A percentile compares a stretch with the other conserved stretches of the same genome.
Conservation (phyloP, 1,140 invertebrate genomes). For the Hormaphis cornu region DNA sequence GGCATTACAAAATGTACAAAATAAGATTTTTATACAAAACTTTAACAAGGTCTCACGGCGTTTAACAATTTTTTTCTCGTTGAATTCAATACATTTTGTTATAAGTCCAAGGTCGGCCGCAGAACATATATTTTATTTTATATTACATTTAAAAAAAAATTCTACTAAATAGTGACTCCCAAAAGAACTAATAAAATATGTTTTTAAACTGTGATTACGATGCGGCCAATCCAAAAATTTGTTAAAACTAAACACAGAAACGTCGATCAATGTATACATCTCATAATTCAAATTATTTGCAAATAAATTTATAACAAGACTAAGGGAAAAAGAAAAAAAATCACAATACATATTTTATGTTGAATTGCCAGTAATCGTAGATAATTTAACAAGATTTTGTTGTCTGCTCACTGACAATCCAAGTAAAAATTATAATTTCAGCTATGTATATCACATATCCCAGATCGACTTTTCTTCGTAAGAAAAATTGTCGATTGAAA, state of each 20-base stretch:
- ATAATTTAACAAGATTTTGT: not conserved
- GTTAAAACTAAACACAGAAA: constrained; percentile 30
- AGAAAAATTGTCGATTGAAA: not conserved
- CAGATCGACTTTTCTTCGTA: not conserved
- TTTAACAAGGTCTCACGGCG: constrained; percentile 28
- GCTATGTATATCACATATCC: not conserved
- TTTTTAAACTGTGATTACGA: not conserved
- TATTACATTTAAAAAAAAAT: constrained; percentile 12
- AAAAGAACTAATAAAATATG: constrained; percentile 19
- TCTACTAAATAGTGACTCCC: constrained; percentile 1
- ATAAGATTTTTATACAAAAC: constrained; percentile 31
- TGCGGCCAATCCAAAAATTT: constrained; percentile 27
- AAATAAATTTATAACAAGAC: constrained; percentile 25
- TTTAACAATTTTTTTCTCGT: constrained; percentile 26
- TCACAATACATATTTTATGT: constrained; percentile 22
- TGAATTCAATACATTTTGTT: constrained; percentile 24
- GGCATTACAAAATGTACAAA: constrained; percentile 32
- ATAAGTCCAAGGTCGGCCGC: constrained; percentile 10
- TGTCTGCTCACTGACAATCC: not conserved
- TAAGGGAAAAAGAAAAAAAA: constrained; percentile 7
- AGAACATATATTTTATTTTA: not conserved
- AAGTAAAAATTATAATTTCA: constrained; percentile 17
- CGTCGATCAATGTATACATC: constrained; percentile 11
- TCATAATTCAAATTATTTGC: not conserved
- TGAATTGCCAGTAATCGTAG: constrained; percentile 2